A percentile compares a stretch with the other conserved stretches of the same genome.
Conservation (phyloP, 2,888 invertebrate species). For the Sepiola atlantica region DNA sequence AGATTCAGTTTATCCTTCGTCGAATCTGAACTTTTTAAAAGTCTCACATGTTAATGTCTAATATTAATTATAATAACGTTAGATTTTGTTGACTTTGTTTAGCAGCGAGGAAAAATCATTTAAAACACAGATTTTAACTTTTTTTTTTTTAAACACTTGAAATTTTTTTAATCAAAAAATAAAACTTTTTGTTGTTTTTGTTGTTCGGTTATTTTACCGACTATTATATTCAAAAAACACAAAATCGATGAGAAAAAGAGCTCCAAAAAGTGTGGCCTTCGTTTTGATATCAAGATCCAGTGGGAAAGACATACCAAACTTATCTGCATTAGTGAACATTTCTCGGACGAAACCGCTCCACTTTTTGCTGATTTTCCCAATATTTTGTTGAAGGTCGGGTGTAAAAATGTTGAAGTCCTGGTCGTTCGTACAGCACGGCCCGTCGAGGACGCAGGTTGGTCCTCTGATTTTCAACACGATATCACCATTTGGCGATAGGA, state of each 20-base stretch:
- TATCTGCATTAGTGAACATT: constrained; percentile 67
- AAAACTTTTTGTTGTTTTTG: too few species aligned
- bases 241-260: constrained; percentile 83
- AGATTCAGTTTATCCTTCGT: too few species aligned
- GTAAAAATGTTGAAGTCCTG: constrained; percentile 67
- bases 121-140: too few species aligned
- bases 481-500: constrained; percentile 63
- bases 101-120: too few species aligned
- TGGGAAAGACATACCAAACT: constrained; percentile 79
- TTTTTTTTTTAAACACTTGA: too few species aligned
- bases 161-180: too few species aligned
- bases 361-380: constrained; percentile 69
- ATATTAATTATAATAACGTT: too few species aligned
- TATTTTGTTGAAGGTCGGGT: constrained; percentile 64
- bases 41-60: too few species aligned
- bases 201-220: neutral
- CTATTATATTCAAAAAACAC: constrained; percentile 13
- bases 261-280: constrained; percentile 87
- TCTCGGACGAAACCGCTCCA: constrained; percentile 67
- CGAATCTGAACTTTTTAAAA: too few species aligned
- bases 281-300: constrained; percentile 88
- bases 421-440: constrained; percentile 70
- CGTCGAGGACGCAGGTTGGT: constrained; percentile 69
- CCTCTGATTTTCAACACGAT: constrained; percentile 65
- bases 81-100: too few species aligned